These are phyloP conservation scores for Diceros bicornis DNA, from an alignment of 2,797 vertebrate genomes.

Conservation along the genomic window DNA sequence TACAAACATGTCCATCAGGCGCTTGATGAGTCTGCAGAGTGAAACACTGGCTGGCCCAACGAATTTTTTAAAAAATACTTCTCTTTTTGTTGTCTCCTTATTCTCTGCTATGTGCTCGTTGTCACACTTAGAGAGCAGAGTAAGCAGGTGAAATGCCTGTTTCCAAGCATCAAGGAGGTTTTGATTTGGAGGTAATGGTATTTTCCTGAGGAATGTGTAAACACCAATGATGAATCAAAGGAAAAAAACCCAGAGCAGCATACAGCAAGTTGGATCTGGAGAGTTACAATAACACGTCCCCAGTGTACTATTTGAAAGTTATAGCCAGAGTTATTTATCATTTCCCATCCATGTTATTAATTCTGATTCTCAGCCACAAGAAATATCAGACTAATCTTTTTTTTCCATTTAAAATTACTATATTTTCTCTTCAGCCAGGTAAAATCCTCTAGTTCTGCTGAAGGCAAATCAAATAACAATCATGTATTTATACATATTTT, in stretches of 20 bases:
- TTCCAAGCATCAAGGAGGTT: constrained; percentile 11
- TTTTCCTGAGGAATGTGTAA: constrained; percentile 57
- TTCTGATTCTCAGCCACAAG: constrained; percentile 56
- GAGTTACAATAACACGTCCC: background rate
- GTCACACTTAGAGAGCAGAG: constrained; percentile 19
- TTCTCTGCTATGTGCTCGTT: background rate
- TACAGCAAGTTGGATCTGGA: background rate
- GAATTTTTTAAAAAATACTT: background rate
- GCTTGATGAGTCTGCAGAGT: constrained; percentile 72
- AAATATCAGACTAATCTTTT: constrained; percentile 47
- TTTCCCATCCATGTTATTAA: constrained; percentile 58
- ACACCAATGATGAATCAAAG: background rate
- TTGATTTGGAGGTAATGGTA: background rate
- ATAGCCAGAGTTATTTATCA: constrained; percentile 49
- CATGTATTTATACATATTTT: constrained; percentile 78
- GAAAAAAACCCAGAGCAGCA: background rate
- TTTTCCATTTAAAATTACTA: constrained; percentile 67
- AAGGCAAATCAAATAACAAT: constrained; percentile 80
- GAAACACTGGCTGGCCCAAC: constrained; percentile 65
- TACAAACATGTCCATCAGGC: constrained; percentile 83
- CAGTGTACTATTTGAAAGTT: constrained; percentile 13
- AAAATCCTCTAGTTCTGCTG: constrained; percentile 73
- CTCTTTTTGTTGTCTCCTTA: constrained; percentile 27
- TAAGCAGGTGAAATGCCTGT: constrained; percentile 19
- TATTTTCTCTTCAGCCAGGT: constrained; percentile 77